Evolutionary conservation across 2,888 invertebrate species (phyloP), one percentile per base, ranked within the genome.

Genomic region (Pachycephus smyrnensis): DNA sequence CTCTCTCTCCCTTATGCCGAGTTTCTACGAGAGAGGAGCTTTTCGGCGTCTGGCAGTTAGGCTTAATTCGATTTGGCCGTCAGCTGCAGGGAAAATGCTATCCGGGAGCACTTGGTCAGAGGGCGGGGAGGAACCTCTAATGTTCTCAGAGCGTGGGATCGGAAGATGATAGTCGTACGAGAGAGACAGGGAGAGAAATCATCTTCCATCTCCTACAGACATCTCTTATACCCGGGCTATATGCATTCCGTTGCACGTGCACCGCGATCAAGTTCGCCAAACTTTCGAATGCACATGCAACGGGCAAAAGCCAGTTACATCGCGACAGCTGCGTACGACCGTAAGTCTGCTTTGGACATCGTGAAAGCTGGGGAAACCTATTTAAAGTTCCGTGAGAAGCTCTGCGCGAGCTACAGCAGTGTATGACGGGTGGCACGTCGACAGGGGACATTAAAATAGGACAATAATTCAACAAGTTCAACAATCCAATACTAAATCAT

Each of bases 91-190:
- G 32, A 68, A 76, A 78, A 75, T 78, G 75, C 73, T 73, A 78
- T 75, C 78, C 78, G 75, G 78, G 76, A 78, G 78, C 76, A 78
- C 40, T 77, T 79, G 80, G 83, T 84, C 83, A 79, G 80, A 80
- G 82, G 85, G 84, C 87, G 82, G 84, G 82, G 84, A 85, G 84
- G 86, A 87, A 86, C 86, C 83, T 85, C 83, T 82, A 84, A 86
- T 83, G 86, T 82, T 83, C 84, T 76, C 78, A 80, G 86, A 86
- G 87, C 87, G 87, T 87, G 87, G 86, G 87, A 87, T 84, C 84
- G 79, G 9, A 33, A 79, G 80, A 79, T 3, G 71, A 4, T 12
- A 71, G 55, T 23, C 3, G 33, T 33, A 33, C 33, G 33, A 33
- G 55, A 23, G 40, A 40, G 40, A 40, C 11, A 36, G 36, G 11